A percentile compares a stretch with the other conserved stretches of the same genome.
Evolutionary conservation across 2,888 invertebrate genomes (phyloP).

Genomic region (Phortica okadai): DNA sequence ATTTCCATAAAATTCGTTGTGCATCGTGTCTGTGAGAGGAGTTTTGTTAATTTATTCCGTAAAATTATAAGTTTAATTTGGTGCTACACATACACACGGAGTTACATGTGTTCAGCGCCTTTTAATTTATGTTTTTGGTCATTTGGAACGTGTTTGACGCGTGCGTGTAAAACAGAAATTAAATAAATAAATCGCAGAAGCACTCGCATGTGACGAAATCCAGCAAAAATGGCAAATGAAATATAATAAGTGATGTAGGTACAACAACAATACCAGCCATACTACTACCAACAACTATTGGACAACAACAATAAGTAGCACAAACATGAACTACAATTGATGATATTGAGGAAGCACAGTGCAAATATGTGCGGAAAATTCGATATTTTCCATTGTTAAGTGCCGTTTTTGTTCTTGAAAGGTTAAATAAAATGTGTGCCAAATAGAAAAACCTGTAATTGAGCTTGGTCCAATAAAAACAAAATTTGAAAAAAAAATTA

Average conservation of each 20-base stretch:
- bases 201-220: slow-evolving; percentile 53
- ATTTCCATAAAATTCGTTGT: background rate
- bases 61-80: slow-evolving; percentile 51
- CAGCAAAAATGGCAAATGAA: slow-evolving; percentile 43
- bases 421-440: slow-evolving; percentile 54
- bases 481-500: background rate
- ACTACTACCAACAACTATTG: slow-evolving; percentile 66
- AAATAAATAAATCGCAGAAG: slow-evolving; percentile 29
- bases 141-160: slow-evolving; percentile 40
- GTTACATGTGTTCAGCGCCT: slow-evolving; percentile 26
- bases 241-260: slow-evolving; percentile 48
- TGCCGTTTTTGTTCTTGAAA: slow-evolving; percentile 36
- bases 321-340: slow-evolving; percentile 17
- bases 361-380: slow-evolving; percentile 58
- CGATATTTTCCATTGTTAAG: slow-evolving; percentile 59
- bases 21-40: background rate
- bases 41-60: slow-evolving; percentile 33
- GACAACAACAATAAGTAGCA: slow-evolving; percentile 61
- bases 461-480: background rate
- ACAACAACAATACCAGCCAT: slow-evolving; percentile 48
- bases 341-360: slow-evolving; percentile 11
- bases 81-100: slow-evolving; percentile 47
- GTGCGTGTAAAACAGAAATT: slow-evolving; percentile 40
- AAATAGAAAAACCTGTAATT: background rate
- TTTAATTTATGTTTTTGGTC: background rate